Evolutionary conservation across 2,888 invertebrate genomes (phyloP).

Genomic region (Byasa hedistus): DNA sequence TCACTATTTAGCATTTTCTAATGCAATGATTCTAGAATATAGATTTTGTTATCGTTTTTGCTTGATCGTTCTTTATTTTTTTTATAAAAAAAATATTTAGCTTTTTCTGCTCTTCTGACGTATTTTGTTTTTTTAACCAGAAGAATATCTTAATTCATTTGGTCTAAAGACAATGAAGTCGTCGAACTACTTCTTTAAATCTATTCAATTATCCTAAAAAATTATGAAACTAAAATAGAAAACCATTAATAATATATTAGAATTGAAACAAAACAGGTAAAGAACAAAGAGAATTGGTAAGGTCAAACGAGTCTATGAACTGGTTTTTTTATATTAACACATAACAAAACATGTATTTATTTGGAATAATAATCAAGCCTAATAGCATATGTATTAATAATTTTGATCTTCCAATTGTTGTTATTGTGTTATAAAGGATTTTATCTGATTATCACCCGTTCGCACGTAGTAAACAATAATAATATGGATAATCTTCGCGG

Average conservation of each 20-base stretch:
- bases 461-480: conserved; percentile 62
- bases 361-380: neutral
- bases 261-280: conserved; percentile 20
- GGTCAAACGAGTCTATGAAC: conserved; percentile 32
- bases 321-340: conserved; percentile 40
- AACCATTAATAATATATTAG: conserved; percentile 1
- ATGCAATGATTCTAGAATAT: no score
- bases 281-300: conserved; percentile 31
- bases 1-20: no score
- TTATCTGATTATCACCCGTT: conserved; percentile 34
- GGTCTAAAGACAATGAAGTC: neutral
- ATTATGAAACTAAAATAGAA: neutral
- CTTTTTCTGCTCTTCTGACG: no score
- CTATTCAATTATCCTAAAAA: neutral
- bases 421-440: neutral
- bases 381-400: neutral
- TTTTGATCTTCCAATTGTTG: neutral
- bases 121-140: no score
- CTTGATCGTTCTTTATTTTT: no score
- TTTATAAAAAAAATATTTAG: no score
- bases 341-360: conserved; percentile 43
- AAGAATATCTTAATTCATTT: neutral
- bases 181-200: neutral
- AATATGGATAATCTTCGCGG: conserved; percentile 72
- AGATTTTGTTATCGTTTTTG: no score